phyloP scores from a whole-genome alignment of 2,797 vertebrate species.

The Acanthurus lineatus region DNA sequence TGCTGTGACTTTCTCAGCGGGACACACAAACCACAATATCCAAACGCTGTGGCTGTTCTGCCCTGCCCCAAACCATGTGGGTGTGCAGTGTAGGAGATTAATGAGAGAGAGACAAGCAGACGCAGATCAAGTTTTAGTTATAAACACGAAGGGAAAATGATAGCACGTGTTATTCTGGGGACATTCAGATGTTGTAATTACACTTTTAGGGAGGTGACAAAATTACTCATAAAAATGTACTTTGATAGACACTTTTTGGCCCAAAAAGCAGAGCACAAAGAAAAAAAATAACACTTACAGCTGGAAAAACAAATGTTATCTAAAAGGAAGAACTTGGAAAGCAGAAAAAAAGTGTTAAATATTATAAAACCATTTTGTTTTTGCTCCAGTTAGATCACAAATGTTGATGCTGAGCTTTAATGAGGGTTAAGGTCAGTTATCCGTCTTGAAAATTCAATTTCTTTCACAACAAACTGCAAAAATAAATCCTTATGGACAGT shows the following conservation, averaged over 20 bases:
- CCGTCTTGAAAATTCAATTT: background rate
- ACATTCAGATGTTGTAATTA: background rate
- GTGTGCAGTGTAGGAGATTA: constrained; percentile 49
- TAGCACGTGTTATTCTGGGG: background rate
- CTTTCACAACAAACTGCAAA: background rate
- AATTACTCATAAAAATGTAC: background rate
- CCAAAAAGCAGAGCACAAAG: background rate
- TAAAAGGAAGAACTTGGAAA: background rate
- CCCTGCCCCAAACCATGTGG: constrained; percentile 58
- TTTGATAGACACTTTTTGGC: background rate
- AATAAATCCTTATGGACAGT: no score
- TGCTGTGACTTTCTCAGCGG: constrained; percentile 76
- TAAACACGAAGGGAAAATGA: constrained; percentile 21
- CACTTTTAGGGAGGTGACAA: background rate
- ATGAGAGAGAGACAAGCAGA: constrained; percentile 22
- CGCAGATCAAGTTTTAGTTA: constrained; percentile 15
- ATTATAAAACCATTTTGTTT: background rate
- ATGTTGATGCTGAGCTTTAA: no score
- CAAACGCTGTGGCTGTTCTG: constrained; percentile 53
- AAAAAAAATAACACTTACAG: background rate
- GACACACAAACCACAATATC: constrained; percentile 64
- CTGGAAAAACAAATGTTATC: background rate
- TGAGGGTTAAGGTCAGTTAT: background rate
- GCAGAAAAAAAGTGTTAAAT: background rate
- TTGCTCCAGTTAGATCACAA: no score